Base-by-base conservation (phyloP, 2,113 vertebrate species). In the Macaca mulatta region DNA sequence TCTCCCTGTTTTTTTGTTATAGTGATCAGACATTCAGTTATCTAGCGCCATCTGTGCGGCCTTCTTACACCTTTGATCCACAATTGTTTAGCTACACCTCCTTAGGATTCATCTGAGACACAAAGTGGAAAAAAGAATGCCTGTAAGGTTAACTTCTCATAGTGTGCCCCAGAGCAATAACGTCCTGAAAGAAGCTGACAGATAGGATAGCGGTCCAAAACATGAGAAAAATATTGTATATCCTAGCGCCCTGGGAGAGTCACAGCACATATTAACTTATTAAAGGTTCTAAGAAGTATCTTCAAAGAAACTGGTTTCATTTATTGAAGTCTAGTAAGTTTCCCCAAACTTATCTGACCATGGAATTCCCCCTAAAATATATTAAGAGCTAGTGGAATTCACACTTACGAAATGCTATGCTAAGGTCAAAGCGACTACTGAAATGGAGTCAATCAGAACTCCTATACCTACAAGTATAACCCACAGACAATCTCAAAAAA, bases 231-330 rank as follows among this genome's bases (percentile, higher is more conserved):
- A 93, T 12, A 23, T 38, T 43, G 10, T 5, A 1, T 13, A 4
- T n/a, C 88, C 1, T 17, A 23, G 69, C 32, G 85, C 74, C 72
- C 78, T 10, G 13, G 22, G 50, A 85, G 64, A 67, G 6, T 81
- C 64, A 85, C 11, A 78, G 74, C 8, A 55, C 35, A 40, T 25
- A 23, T 8, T 52, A 84, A 38, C 20, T 52, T 59, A 69, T 22
- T 55, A 93, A 92, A 93, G 48, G 32, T 78, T 52, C 88, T 3
- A 14, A 80, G 79, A 69, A 85, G 17, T 32, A 55, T 79, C 75
- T 92, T 78, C 40, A 88, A 91, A 88, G 74, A 96, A 97, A 85
- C 16, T 30, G 13, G 30, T 59, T 90, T 87, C 10, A 81, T 48
- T 89, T 90, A 61, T 27, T 89, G 70, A 83, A 95, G 23, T 85